phyloP scores from a whole-genome alignment of 1,140 invertebrate genomes.

The Harlomillsia oculata region DNA sequence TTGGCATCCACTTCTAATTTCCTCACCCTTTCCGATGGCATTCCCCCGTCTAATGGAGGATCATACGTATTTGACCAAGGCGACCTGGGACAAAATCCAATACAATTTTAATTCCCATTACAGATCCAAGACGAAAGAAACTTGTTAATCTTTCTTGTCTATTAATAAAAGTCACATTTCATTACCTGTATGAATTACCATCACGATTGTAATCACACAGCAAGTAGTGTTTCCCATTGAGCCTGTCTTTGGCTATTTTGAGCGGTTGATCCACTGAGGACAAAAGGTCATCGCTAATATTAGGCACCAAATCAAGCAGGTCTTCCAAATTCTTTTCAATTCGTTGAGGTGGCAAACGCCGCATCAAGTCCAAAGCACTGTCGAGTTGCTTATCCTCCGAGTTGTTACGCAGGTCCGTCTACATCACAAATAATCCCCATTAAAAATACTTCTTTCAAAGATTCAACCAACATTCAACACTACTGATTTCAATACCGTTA shows the following conservation, averaged over 20 bases:
- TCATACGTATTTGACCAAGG: slow-evolving; percentile 99
- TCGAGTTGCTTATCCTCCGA: slow-evolving; percentile 97
- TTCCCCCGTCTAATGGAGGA: slow-evolving; percentile 92
- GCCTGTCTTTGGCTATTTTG: slow-evolving; percentile 92
- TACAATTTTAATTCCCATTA: not conserved
- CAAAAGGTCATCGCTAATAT: slow-evolving; percentile 88
- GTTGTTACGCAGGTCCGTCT: too few relatives aligned
- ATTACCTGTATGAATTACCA: slow-evolving; percentile 90
- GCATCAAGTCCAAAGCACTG: slow-evolving; percentile 96
- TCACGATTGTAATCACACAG: slow-evolving; percentile 99
- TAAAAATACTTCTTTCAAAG: too few relatives aligned
- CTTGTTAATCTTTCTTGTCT: too few relatives aligned
- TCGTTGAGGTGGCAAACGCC: slow-evolving; percentile 94
- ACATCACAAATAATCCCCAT: slow-evolving; percentile 45
- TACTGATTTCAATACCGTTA: too few relatives aligned
- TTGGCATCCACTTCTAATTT: slow-evolving; percentile 97
- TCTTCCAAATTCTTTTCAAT: slow-evolving; percentile 98
- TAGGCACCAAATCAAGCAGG: slow-evolving; percentile 91
- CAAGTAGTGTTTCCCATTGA: slow-evolving; percentile 90
- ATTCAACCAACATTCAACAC: too few relatives aligned
- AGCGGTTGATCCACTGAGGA: slow-evolving; percentile 97
- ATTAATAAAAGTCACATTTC: not conserved
- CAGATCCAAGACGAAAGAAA: not conserved
- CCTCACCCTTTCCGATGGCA: slow-evolving; percentile 90
- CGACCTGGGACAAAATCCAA: slow-evolving; percentile 57